Conservation (phyloP, 2,888 invertebrate species). For the Lycophotia porphyrea region DNA sequence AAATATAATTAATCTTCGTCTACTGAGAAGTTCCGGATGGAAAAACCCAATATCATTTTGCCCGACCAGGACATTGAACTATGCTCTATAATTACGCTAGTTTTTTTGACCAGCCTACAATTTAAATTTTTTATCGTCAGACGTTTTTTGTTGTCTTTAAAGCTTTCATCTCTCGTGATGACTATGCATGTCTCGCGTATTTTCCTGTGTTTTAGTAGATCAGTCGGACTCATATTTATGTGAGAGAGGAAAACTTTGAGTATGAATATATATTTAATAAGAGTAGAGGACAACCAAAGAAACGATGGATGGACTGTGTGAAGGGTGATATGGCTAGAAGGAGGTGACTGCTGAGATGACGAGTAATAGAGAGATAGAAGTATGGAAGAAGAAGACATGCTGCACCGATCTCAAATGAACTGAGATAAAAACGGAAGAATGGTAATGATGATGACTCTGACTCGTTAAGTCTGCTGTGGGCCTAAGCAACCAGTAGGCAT, state of each 20-base stretch:
- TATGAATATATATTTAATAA: neutral
- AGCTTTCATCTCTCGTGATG: neutral
- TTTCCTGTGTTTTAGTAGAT: neutral
- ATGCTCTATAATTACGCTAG: neutral
- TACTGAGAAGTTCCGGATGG: neutral
- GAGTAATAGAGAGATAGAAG: neutral
- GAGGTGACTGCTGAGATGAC: neutral
- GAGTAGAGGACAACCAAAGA: neutral
- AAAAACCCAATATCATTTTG: neutral
- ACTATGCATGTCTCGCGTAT: neutral
- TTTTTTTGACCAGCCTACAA: neutral
- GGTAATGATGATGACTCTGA: too few relatives aligned
- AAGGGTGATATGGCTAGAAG: neutral
- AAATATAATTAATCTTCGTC: neutral
- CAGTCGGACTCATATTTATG: neutral
- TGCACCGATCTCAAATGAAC: neutral
- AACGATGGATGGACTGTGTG: neutral
- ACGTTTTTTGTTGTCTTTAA: neutral
- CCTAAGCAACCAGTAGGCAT: too few relatives aligned
- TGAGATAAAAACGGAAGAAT: neutral
- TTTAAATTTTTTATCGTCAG: neutral
- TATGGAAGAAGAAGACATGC: neutral
- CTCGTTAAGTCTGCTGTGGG: too few relatives aligned
- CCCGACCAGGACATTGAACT: neutral
- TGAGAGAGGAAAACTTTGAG: neutral